Base-by-base conservation (phyloP, 2,888 invertebrate species). In the Monopis laevigella region DNA sequence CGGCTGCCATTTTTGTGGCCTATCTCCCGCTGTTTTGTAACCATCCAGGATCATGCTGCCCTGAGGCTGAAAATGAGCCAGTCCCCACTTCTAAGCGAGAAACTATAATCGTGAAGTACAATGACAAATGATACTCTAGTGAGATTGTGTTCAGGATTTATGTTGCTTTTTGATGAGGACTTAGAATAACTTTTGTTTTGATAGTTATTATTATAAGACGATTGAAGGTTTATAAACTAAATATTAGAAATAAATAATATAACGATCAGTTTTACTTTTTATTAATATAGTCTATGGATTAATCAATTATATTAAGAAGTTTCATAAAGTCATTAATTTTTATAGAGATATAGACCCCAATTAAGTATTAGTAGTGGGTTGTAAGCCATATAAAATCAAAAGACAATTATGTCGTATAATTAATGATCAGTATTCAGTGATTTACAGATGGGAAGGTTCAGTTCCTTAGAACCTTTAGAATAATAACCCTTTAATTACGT, bases 401-500 rank as follows among this genome's bases (percentile, higher is more conserved):
- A 59, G 32, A 32, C 32, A 32, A 32, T 17, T 32, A 32, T 32
- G 32, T 32, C 32, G 32, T 32, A 32, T 32, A 32, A 32, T 32
- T 62, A 60, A 56, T 53, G 54, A 51, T 59, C 55, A 57, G 52
- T 51, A 52, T 54, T 48, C 49, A 55, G 61, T 64, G 66, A 66
- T 67, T 65, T 65, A 62, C 27, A 27, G 39, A 16, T 24, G 61
- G 59, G 59, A 55, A 50, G 52, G 54, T 51, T 45, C 52, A 49
- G 48, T 52, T 48, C 44, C 46, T 43, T 46, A 44, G 49, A 55
- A 58, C 58, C 55, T 50, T 44, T 51, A 39, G 57, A 56, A 63
- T 72, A 65, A 68, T 72, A 65, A 64, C 63, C 57, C 68, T 59
- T 66, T 67, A 71, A 73, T 72, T 67, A 64, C 64, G 59, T 60